Conservation (phyloP, 2,797 vertebrate genomes). For the Catharus ustulatus region DNA sequence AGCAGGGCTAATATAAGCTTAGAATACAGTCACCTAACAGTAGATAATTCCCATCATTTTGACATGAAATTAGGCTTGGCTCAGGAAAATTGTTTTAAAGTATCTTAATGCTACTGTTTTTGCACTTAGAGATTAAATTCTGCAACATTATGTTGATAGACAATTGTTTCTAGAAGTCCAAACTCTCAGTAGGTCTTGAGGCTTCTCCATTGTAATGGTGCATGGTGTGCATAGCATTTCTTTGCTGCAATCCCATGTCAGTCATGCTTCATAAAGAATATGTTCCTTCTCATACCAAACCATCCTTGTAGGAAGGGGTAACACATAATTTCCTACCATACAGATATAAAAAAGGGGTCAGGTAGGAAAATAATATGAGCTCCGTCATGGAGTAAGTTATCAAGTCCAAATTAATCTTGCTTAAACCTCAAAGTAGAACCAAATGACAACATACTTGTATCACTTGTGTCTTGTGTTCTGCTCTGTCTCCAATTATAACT, state of each 20-base stretch:
- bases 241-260: neutral
- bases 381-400: neutral
- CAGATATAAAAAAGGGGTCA: neutral
- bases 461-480: neutral
- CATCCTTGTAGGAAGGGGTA: neutral
- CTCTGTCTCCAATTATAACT: neutral
- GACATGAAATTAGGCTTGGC: neutral
- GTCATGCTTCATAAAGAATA: neutral
- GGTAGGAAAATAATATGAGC: neutral
- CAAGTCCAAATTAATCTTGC: neutral
- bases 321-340: neutral
- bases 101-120: neutral
- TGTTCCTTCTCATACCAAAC: neutral
- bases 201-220: neutral
- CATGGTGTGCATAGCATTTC: neutral
- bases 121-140: neutral
- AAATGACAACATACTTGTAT: neutral
- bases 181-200: neutral
- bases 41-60: neutral
- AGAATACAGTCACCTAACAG: constrained; percentile 1
- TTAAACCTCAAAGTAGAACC: neutral
- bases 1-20: neutral
- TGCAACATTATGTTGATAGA: neutral
- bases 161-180: neutral
- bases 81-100: neutral